These are phyloP conservation scores for Acrocephalus scirpaceus DNA, from an alignment of 2,797 vertebrate genomes.

Conservation along the genomic window DNA sequence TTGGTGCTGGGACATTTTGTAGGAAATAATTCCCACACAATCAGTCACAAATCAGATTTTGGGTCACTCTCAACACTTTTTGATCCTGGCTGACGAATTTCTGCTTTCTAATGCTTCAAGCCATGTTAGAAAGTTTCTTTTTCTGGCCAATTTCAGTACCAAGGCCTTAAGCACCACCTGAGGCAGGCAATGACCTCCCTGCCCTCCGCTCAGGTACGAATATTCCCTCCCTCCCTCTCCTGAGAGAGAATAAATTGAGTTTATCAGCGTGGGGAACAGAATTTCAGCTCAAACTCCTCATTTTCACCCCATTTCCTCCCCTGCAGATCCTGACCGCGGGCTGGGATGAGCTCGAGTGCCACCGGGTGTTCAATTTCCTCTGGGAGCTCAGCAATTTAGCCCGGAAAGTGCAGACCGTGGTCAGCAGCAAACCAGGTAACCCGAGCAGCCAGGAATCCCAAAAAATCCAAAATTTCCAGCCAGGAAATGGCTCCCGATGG, in stretches of 20 bases:
- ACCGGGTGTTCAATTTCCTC: conserved; percentile 87
- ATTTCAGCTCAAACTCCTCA: not conserved
- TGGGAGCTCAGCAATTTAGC: conserved; percentile 82
- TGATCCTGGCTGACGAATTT: not conserved
- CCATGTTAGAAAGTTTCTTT: not conserved
- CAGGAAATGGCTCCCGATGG: too few relatives aligned
- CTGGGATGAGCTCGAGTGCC: conserved; percentile 90
- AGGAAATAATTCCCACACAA: not conserved
- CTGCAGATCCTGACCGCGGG: conserved; percentile 88
- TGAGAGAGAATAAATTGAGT: not conserved
- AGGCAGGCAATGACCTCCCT: not conserved
- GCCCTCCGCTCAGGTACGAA: not conserved
- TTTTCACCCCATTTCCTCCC: not conserved
- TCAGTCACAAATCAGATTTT: not conserved
- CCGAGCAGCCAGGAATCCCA: not conserved
- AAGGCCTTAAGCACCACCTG: not conserved
- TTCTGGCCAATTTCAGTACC: not conserved
- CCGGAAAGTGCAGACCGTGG: conserved; percentile 78
- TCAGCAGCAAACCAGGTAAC: conserved; percentile 85
- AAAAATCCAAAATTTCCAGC: too few relatives aligned
- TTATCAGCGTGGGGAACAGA: not conserved
- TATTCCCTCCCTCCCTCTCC: not conserved
- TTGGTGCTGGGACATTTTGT: not conserved
- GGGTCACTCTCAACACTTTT: not conserved
- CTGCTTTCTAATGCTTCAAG: not conserved